These are phyloP conservation scores for Ephialtes manifestator DNA, from an alignment of 2,888 invertebrate genomes.

Conservation along the genomic window DNA sequence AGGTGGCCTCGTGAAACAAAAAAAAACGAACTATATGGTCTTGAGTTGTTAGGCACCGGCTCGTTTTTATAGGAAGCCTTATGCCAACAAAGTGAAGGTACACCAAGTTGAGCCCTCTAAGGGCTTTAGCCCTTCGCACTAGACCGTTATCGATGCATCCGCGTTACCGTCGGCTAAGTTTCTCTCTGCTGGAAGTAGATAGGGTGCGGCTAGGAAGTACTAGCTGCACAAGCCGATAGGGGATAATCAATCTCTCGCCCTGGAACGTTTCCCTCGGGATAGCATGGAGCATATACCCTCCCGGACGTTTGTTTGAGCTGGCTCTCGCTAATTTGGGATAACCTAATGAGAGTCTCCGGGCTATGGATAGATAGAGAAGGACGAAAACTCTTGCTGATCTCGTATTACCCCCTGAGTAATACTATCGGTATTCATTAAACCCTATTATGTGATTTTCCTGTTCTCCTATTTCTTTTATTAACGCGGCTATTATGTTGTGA, in stretches of 20 bases:
- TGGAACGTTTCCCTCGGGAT: conserved; percentile 56
- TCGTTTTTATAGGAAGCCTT: conserved; percentile 49
- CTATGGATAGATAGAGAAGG: conserved; percentile 57
- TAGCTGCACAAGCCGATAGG: conserved; percentile 82
- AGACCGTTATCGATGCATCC: conserved; percentile 65
- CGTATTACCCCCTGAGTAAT: conserved; percentile 25
- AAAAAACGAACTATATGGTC: background rate
- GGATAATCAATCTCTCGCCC: conserved; percentile 83
- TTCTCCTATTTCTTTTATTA: background rate
- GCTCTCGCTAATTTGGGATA: conserved; percentile 81
- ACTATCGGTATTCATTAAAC: conserved; percentile 16
- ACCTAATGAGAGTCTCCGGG: conserved; percentile 79
- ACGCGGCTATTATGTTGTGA: background rate
- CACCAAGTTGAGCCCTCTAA: conserved; percentile 64
- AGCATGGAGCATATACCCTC: background rate
- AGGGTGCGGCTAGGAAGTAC: conserved; percentile 73
- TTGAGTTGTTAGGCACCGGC: conserved; percentile 26
- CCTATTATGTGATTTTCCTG: background rate
- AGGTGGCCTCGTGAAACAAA: conserved; percentile 40
- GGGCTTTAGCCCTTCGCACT: conserved; percentile 42
- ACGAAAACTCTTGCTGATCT: conserved; percentile 26
- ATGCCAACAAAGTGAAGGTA: conserved; percentile 56
- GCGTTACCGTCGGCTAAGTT: conserved; percentile 64
- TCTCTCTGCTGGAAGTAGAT: conserved; percentile 38
- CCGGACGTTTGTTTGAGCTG: conserved; percentile 53